These are phyloP conservation scores for Temnothorax rugatulus DNA, from an alignment of 2,888 invertebrate genomes.

Conservation along the genomic window DNA sequence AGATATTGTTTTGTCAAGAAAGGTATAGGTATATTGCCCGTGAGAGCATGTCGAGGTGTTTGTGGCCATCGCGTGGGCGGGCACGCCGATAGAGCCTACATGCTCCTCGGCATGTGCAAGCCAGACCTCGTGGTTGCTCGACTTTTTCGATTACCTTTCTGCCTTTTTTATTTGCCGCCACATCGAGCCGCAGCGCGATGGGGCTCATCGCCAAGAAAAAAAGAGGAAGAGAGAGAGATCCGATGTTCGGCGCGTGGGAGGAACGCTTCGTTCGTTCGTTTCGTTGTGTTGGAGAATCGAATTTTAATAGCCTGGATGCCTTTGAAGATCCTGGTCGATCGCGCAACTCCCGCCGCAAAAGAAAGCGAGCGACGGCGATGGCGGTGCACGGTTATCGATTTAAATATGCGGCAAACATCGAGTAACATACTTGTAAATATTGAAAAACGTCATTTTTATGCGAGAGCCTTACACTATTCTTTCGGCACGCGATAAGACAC, in stretches of 20 bases:
- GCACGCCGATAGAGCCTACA: constrained; percentile 80
- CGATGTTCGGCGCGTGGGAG: constrained; percentile 78
- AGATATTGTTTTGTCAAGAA: constrained; percentile 63
- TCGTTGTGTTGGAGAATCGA: constrained; percentile 62
- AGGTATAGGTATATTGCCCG: constrained; percentile 63
- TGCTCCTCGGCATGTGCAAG: constrained; percentile 75
- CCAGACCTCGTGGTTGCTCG: constrained; percentile 79
- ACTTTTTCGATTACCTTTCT: constrained; percentile 78
- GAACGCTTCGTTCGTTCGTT: constrained; percentile 64
- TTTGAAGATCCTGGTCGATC: constrained; percentile 47
- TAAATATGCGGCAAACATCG: background rate
- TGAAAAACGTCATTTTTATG: background rate
- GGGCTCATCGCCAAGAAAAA: constrained; percentile 33
- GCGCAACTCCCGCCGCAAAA: constrained; percentile 34
- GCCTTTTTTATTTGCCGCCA: constrained; percentile 65
- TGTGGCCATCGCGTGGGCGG: constrained; percentile 77
- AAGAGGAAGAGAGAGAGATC: constrained; percentile 19
- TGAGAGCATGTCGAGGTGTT: constrained; percentile 68
- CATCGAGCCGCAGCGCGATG: constrained; percentile 48
- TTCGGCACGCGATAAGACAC: background rate
- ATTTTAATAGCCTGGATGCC: constrained; percentile 70
- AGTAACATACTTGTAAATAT: background rate
- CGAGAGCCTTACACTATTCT: background rate
- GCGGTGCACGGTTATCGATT: background rate
- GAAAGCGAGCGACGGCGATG: background rate